phyloP scores from a whole-genome alignment of 2,797 vertebrate species.

The Cuniculus paca region DNA sequence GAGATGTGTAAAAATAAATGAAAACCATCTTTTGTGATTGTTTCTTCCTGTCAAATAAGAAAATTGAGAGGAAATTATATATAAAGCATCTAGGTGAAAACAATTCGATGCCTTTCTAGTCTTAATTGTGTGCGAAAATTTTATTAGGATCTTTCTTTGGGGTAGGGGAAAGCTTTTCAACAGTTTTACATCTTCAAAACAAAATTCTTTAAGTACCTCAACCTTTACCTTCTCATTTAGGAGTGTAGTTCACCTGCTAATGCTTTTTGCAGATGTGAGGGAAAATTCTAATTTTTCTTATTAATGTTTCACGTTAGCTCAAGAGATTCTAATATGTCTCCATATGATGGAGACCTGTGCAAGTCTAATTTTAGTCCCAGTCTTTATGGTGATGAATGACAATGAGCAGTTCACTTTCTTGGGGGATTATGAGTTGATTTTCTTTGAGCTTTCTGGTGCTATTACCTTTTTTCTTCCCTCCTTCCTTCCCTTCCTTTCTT shows the following conservation, averaged over 20 bases:
- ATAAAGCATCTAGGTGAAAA: not conserved
- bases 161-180: not conserved
- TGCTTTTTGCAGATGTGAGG: not conserved
- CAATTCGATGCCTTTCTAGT: not conserved
- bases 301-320: not conserved
- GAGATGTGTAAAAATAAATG: not conserved
- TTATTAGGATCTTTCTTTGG: not conserved
- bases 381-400: not conserved
- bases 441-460: not conserved
- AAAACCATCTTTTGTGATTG: slow-evolving; percentile 7
- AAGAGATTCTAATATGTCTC: not conserved
- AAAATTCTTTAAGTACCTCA: not conserved
- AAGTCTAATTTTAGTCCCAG: not conserved
- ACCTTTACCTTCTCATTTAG: not conserved
- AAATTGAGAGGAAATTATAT: not conserved
- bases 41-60: not conserved
- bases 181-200: not conserved
- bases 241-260: not conserved
- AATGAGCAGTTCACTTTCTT: not conserved
- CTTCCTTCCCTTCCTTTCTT: not conserved
- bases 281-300: not conserved
- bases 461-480: not conserved
- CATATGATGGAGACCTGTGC: not conserved
- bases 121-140: not conserved
- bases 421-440: not conserved